Percentiles rank a stretch among this genome's conserved stretches.
These are phyloP conservation scores for Siniperca undulata DNA, from an alignment of 2,797 vertebrate genomes.

Conservation along the genomic window DNA sequence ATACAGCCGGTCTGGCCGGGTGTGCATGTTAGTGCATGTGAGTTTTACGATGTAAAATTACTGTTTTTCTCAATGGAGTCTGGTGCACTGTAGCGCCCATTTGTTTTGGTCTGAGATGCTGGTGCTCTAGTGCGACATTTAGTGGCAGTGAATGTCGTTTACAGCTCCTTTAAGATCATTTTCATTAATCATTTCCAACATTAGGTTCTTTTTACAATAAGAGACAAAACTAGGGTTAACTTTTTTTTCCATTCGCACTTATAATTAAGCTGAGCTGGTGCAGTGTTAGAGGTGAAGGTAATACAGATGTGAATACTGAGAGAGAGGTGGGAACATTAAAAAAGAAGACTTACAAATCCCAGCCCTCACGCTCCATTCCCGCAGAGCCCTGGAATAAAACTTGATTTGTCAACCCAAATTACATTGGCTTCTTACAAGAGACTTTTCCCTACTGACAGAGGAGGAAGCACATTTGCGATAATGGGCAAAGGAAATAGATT, in stretches of 20 bases:
- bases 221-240: background rate
- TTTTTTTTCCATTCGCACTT: background rate
- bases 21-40: too few relatives aligned
- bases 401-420: constrained; percentile 62
- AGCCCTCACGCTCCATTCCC: constrained; percentile 21
- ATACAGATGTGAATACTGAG: constrained; percentile 16
- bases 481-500: constrained; percentile 68
- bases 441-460: constrained; percentile 53
- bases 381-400: constrained; percentile 54
- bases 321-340: constrained; percentile 16
- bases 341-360: constrained; percentile 29
- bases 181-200: background rate
- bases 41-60: too few relatives aligned
- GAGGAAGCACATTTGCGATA: constrained; percentile 43
- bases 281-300: constrained; percentile 36
- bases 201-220: background rate
- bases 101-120: too few relatives aligned
- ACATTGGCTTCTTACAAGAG: constrained; percentile 48
- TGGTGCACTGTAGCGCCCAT: too few relatives aligned
- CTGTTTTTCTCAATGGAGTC: too few relatives aligned
- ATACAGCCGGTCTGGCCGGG: too few relatives aligned
- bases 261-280: constrained; percentile 30
- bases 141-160: too few relatives aligned
- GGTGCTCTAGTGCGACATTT: too few relatives aligned
- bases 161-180: background rate